A percentile compares a stretch with the other conserved stretches of the same genome.
phyloP scores from a whole-genome alignment of 2,113 vertebrate species.

The Nipponia nippon region DNA sequence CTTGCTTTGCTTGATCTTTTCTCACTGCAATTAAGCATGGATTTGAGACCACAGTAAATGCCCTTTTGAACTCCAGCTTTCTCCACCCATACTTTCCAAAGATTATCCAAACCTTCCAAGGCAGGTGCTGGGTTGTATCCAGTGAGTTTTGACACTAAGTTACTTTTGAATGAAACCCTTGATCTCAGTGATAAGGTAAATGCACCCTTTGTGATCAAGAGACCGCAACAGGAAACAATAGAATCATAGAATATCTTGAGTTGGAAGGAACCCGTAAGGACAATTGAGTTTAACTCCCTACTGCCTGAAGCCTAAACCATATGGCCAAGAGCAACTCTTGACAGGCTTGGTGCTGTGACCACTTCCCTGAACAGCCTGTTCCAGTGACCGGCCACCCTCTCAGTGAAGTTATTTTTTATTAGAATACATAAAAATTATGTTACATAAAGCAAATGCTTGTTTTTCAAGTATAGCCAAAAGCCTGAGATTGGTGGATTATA shows the following conservation, averaged over 20 bases:
- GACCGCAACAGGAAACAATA: neutral
- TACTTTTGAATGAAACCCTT: neutral
- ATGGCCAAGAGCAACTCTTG: neutral
- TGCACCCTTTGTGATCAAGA: neutral
- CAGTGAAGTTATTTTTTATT: neutral
- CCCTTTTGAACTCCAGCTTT: neutral
- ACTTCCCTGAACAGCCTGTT: neutral
- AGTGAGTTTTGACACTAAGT: neutral
- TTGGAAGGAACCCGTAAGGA: neutral
- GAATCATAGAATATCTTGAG: neutral
- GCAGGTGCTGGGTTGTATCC: neutral
- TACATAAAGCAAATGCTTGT: neutral
- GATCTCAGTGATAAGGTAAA: neutral
- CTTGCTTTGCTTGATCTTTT: neutral
- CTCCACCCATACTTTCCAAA: neutral
- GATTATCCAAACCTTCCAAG: neutral
- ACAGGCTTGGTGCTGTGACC: neutral
- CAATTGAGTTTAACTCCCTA: neutral
- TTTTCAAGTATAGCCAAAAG: neutral
- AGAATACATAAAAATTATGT: neutral
- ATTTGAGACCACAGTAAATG: neutral
- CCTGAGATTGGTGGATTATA: neutral
- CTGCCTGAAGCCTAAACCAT: neutral
- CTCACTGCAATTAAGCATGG: neutral
- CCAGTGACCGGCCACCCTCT: accelerated